Base-by-base conservation (phyloP, 2,888 invertebrate genomes). In the Prosopocoilus inquinatus region DNA sequence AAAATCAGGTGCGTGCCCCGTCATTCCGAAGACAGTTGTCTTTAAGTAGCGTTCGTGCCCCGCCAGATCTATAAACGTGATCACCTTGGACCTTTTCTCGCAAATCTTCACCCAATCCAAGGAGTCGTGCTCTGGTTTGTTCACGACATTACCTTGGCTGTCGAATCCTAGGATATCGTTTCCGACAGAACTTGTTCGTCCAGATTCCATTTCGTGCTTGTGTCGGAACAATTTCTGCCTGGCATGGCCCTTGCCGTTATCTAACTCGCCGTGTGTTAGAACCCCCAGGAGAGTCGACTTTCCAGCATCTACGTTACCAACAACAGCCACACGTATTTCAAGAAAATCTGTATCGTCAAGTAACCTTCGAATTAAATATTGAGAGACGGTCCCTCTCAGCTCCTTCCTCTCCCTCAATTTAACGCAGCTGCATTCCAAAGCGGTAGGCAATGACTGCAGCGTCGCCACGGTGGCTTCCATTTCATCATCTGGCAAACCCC, bases 1-100 rank as follows among this genome's bases (percentile, higher is more conserved):
- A 79, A 98, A 99, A 81, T 99, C 98, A 0, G 99, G 99, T 39
- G 94, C 94, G 80, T 99, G 98, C 2, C 98, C 98, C 1, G 97
- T 99, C 97, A 98, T 98, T 52, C 98, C 98, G 80, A 98, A 99
- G 46, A 99, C 97, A 1, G 99, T 99, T 15, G 99, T 99, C 81
- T 99, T 99, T 67, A 99, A 84, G 79, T 99, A 99, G 55, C 94
- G 88, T 79, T 99, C 99, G 80, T 99, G 99, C 0, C 99, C 99
- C 45, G 99, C 99, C 69, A 99, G 82, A 82, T 99, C 99, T 66
- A 98, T 98, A 78, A 98, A 98, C 48, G 97, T 97, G 63, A 99
- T 94, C 44, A 98, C 94, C 78, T 99, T 99, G 4, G 96, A 91
- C 4, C 97, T 94, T 75, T 92, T 92, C 78, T 96, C 94, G 77